A percentile compares a stretch with the other conserved stretches of the same genome.
phyloP scores from a whole-genome alignment of 2,797 vertebrate species.

The Petrocephalus sullivani region DNA sequence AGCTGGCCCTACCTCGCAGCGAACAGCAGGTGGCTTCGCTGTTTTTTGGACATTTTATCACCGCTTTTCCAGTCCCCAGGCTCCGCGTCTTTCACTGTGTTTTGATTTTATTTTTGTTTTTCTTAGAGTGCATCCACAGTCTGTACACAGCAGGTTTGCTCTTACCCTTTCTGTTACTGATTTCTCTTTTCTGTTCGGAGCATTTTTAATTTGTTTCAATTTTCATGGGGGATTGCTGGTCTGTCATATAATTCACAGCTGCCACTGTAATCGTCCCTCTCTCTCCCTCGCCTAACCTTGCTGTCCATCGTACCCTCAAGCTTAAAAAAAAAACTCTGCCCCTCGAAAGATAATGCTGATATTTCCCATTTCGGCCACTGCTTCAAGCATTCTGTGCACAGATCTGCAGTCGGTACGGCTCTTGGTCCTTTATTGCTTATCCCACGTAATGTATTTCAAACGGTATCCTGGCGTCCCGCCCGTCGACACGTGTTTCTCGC shows the following conservation, averaged over 20 bases:
- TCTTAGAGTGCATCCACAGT: neutral
- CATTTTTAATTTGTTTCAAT: neutral
- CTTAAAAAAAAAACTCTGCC: neutral
- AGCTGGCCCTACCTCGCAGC: neutral
- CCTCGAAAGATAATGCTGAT: neutral
- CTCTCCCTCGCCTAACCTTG: neutral
- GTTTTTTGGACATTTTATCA: neutral
- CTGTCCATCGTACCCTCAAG: neutral
- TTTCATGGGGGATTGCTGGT: neutral
- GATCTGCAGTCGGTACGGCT: neutral
- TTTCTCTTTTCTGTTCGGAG: neutral
- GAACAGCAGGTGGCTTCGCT: neutral
- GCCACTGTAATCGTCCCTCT: neutral
- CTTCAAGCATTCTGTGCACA: neutral
- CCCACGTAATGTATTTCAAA: neutral
- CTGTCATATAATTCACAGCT: neutral
- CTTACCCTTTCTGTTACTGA: neutral
- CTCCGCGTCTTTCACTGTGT: neutral
- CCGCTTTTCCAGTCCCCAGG: neutral
- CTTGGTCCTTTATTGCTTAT: neutral
- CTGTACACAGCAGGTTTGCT: neutral
- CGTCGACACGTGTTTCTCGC: neutral
- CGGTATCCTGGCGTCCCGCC: neutral
- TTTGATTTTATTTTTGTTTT: neutral
- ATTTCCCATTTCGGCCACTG: neutral